Evolutionary conservation across 35 echinoderm and acorn worm species (phyloP), one percentile per base, ranked within the genome.

Genomic region (Holothuria glaberrima): DNA sequence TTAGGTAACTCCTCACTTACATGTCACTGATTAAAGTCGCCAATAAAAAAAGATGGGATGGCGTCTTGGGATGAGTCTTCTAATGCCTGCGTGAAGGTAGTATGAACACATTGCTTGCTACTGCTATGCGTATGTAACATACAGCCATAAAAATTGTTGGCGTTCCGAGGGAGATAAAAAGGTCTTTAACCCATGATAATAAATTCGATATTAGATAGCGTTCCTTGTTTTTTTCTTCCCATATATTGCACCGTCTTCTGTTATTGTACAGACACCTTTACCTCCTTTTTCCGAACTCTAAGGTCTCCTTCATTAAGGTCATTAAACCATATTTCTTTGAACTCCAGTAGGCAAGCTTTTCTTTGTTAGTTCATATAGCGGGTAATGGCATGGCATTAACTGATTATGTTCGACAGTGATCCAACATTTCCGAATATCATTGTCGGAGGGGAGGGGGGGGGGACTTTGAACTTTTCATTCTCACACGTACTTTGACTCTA

Each of bases 281-380:
- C 87, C 18, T 67, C 87, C 54, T 33, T 50, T 89, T 89, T 27
- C 68, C 87, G 9, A 17, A 57, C 48, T 71, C 67, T 89, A 21
- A 67, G 64, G 46, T 89, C 87, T 29, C 35, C 36, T 89, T 74
- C 32, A 89, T 27, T 74, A 34, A 4, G 4, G 4, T 46, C 44
- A 46, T 46, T 46, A 25, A 90, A 71, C 72, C 88, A 90, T n/a
- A 71, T 90, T 90, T 90, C 88, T 52, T 45, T 79, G 57, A 90
- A 90, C 35, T 48, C 59, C 21, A 79, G 44, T 46, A 91, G 19
- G 30, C 88, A 58, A 19, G 80, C 80, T 24, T 83, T 48, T 25
- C 80, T 83, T 9, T 58, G 27, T 59, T 90, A 70, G 25, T 79
- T 83, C 3, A 46, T 29, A 58, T 27, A 20, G 34, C 80, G 46